Evolutionary conservation across 2,797 vertebrate genomes (phyloP), one percentile per base, ranked within the genome.

Genomic region (Microhierax caerulescens): DNA sequence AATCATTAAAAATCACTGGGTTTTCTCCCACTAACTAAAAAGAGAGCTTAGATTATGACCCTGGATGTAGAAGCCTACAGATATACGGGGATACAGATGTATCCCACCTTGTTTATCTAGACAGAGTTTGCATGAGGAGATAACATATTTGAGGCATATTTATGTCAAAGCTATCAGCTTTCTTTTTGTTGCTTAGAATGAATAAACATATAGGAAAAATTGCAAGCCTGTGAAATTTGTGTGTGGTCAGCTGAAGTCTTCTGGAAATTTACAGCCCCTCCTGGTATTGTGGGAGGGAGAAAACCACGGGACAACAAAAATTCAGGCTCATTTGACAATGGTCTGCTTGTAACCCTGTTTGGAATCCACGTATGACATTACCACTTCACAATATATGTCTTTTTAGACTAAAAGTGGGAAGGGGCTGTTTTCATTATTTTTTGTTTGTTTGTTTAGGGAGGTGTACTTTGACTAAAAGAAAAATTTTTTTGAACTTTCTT

Each of bases 381-480:
- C 18, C 5, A 28, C 10, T 56, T 76, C 25, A 64, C 9, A 8
- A 72, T 27, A 56, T 74, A 60, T 5, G 13, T 10, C 2, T 85
- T 96, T 95, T 93, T 91, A 63, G 61, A 60, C 4, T 32, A 59
- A 90, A 82, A 93, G n/a, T 24, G 32, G 48, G 32, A 50, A 3
- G 4, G 14, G 53, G 9, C 1, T 77, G 56, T 27, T 95, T 93
- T 91, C 61, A 32, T 28, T 25, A 43, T 43, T 43, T 13, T 50
- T 51, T 48, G 12, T 64, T 79, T 83, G 23, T 57, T 73, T 87
- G 4, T 53, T 70, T 41, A 16, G 59, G 9, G 47, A 45, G 36
- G 27, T 90, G n/a, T 78, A 60, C 39, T 95, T 97, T 94, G 81
- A 91, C 75, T 95, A 85, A 91, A 96, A 89, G 82, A 79, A 84